Evolutionary conservation across 2,797 vertebrate genomes (phyloP).

Genomic region (Clamator glandarius): DNA sequence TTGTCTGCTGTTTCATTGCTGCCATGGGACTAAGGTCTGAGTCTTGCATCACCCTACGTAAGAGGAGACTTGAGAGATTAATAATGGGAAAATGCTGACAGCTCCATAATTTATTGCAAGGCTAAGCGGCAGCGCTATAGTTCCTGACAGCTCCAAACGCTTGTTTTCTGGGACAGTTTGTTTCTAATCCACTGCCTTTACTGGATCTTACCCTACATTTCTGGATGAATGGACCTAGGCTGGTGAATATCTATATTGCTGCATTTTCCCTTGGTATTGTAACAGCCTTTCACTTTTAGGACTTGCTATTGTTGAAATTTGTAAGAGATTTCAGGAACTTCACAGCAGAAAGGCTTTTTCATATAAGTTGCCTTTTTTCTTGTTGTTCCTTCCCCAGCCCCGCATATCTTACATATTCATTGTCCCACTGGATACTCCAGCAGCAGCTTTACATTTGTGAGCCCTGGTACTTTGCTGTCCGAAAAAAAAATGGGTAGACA

Average conservation of each 20-base stretch:
- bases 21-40: background rate
- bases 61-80: constrained; percentile 34
- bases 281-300: constrained; percentile 52
- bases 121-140: background rate
- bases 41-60: background rate
- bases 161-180: background rate
- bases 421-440: constrained; percentile 38
- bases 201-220: background rate
- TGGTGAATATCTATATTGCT: constrained; percentile 17
- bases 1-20: constrained; percentile 15
- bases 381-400: background rate
- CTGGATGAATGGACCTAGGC: background rate
- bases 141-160: constrained; percentile 25
- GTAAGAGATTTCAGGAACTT: constrained; percentile 38
- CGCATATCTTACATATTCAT: constrained; percentile 52
- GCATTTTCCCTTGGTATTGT: constrained; percentile 18
- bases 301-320: constrained; percentile 43
- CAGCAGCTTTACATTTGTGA: constrained; percentile 39
- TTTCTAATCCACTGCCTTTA: background rate
- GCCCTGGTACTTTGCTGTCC: constrained; percentile 14
- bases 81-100: constrained; percentile 58
- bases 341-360: constrained; percentile 31
- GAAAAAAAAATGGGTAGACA: constrained; percentile 38
- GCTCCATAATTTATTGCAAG: constrained; percentile 30
- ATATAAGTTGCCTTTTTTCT: constrained; percentile 27